Evolutionary conservation across 2,797 vertebrate species (phyloP).

Genomic region (Sebastiscus tertius): DNA sequence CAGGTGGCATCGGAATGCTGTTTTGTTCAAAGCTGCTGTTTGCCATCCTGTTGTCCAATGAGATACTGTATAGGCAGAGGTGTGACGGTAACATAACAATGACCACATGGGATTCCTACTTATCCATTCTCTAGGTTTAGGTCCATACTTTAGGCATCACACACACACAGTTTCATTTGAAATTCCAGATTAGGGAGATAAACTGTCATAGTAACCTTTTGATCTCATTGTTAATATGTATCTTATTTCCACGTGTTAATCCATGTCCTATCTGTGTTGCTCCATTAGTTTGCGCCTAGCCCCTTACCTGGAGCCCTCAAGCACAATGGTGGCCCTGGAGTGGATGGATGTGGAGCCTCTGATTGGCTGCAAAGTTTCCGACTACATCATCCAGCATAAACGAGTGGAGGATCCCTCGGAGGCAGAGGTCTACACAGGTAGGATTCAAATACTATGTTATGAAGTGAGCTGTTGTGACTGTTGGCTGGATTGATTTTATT

Average conservation of each 20-base stretch:
- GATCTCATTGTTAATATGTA: neutral
- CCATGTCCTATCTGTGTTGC: constrained; percentile 9
- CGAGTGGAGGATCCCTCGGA: constrained; percentile 95
- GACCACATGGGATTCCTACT: constrained; percentile 14
- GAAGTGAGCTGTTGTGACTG: neutral
- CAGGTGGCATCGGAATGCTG: constrained; percentile 67
- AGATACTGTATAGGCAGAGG: constrained; percentile 11
- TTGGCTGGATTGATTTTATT: neutral
- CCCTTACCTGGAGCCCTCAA: constrained; percentile 93
- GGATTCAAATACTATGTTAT: neutral
- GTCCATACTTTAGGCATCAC: neutral
- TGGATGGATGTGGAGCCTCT: constrained; percentile 95
- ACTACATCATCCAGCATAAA: constrained; percentile 97
- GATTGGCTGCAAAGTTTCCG: constrained; percentile 94
- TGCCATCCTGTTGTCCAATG: constrained; percentile 35
- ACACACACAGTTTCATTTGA: neutral
- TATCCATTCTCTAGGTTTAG: neutral
- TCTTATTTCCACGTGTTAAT: neutral
- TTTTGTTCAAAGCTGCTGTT: constrained; percentile 47
- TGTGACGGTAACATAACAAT: constrained; percentile 28
- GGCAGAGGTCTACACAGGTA: constrained; percentile 97
- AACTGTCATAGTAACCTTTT: neutral
- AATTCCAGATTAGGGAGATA: neutral
- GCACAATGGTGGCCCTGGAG: constrained; percentile 94
- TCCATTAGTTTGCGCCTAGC: constrained; percentile 89